phyloP scores from a whole-genome alignment of 2,888 invertebrate species.

The Cyclophora albipunctata region DNA sequence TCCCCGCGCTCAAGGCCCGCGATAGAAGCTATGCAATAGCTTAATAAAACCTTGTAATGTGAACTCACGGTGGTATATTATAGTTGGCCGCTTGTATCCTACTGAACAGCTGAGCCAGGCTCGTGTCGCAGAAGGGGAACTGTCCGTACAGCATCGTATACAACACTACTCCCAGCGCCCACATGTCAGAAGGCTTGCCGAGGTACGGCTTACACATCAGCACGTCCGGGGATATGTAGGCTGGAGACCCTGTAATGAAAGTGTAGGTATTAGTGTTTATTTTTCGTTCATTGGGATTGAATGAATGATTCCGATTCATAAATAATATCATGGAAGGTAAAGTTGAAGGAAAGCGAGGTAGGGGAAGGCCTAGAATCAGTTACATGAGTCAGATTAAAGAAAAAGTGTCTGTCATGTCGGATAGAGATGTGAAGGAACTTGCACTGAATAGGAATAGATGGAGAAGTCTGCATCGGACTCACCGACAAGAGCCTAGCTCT shows the following conservation, averaged over 20 bases:
- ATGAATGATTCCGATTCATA: too few species aligned
- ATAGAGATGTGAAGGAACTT: too few species aligned
- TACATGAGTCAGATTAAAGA: too few species aligned
- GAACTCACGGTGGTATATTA: constrained; percentile 81
- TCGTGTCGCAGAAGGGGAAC: constrained; percentile 87
- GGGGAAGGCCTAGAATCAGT: too few species aligned
- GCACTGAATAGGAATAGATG: too few species aligned
- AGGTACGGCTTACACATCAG: constrained; percentile 84
- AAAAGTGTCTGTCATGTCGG: too few species aligned
- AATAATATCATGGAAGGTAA: too few species aligned
- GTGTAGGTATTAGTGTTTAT: background rate
- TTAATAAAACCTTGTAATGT: background rate
- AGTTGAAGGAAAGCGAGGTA: too few species aligned
- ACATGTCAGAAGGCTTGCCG: constrained; percentile 89
- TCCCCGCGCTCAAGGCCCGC: too few species aligned
- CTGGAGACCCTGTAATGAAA: constrained; percentile 76
- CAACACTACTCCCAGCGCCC: constrained; percentile 86
- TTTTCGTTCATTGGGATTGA: background rate
- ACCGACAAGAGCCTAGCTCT: too few species aligned
- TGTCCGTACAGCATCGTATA: constrained; percentile 88
- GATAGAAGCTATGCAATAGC: too few species aligned
- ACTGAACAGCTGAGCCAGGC: constrained; percentile 82
- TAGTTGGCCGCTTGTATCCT: constrained; percentile 85
- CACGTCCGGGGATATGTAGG: constrained; percentile 88
- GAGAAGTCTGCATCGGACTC: too few species aligned